Evolutionary conservation across 2,888 invertebrate species (phyloP).

Genomic region (Drosophila stalkeri): DNA sequence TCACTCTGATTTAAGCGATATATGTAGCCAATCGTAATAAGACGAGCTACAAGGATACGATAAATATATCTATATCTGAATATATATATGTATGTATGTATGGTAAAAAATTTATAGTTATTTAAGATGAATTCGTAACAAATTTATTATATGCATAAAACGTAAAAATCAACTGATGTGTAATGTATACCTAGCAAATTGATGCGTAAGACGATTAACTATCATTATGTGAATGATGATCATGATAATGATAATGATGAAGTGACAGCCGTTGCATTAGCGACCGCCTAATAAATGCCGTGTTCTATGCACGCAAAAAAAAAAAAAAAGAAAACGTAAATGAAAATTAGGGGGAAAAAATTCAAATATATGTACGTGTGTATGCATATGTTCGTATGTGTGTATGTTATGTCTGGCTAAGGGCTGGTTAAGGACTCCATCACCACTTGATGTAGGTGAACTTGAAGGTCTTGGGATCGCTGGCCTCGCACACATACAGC

Average conservation of each 20-base stretch:
- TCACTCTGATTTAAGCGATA: conserved; percentile 15
- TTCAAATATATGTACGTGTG: conserved; percentile 1
- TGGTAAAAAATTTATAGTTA: conserved; percentile 49
- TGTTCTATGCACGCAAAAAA: conserved; percentile 56
- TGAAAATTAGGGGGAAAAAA: conserved; percentile 2
- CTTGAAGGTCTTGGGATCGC: conserved; percentile 66
- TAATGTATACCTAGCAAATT: conserved; percentile 71
- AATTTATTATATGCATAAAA: conserved; percentile 54
- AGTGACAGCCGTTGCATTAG: conserved; percentile 25
- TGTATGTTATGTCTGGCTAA: not conserved
- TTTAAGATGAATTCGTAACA: conserved; percentile 62
- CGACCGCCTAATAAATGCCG: conserved; percentile 51
- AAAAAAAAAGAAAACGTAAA: conserved; percentile 34
- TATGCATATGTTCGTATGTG: not conserved
- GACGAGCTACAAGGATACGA: conserved; percentile 29
- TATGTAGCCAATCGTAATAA: conserved; percentile 16
- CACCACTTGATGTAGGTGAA: conserved; percentile 69
- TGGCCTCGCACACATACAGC: conserved; percentile 72
- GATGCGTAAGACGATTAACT: conserved; percentile 49
- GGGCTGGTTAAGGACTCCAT: not conserved
- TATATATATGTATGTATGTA: conserved; percentile 22
- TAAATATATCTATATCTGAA: conserved; percentile 16
- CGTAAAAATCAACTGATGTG: conserved; percentile 72
- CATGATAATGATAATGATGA: conserved; percentile 7
- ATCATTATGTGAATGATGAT: conserved; percentile 20